Evolutionary conservation across 2,888 invertebrate genomes (phyloP).

Genomic region (Drosophila meridiana): DNA sequence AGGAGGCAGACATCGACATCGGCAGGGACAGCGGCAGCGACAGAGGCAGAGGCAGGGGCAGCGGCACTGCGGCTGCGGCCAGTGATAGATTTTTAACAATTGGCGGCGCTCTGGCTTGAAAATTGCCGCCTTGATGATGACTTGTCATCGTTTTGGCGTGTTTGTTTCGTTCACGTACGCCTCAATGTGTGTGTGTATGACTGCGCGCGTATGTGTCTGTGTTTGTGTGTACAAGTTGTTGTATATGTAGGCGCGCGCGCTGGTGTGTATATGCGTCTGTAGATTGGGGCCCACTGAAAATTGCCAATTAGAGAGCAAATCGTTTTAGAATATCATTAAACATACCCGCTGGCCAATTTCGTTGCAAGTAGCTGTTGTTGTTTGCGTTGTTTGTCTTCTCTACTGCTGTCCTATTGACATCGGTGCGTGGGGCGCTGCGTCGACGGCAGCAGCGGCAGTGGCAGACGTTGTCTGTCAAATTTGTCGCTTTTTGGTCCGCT

Average conservation of each 20-base stretch:
- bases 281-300: constrained; percentile 55
- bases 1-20: constrained; percentile 38
- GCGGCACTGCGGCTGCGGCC: constrained; percentile 79
- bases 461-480: constrained; percentile 66
- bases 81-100: constrained; percentile 81
- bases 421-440: constrained; percentile 70
- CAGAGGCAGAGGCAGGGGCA: constrained; percentile 33
- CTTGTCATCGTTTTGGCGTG: constrained; percentile 67
- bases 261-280: constrained; percentile 52
- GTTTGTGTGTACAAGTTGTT: constrained; percentile 22
- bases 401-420: constrained; percentile 59
- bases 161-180: constrained; percentile 30
- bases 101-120: constrained; percentile 64
- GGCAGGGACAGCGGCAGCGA: constrained; percentile 37
- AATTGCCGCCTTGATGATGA: constrained; percentile 76
- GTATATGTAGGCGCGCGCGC: constrained; percentile 58
- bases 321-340: constrained; percentile 43
- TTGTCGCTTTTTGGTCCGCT: constrained; percentile 30
- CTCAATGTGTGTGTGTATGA: constrained; percentile 28
- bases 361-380: constrained; percentile 24
- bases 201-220: constrained; percentile 6
- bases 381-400: constrained; percentile 40
- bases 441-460: constrained; percentile 56
- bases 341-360: constrained; percentile 52
- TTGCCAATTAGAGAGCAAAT: constrained; percentile 54